Percentiles rank a stretch among this genome's conserved stretches.
Conservation (phyloP, 2,888 invertebrate species). For the Protodeltote pygarga region DNA sequence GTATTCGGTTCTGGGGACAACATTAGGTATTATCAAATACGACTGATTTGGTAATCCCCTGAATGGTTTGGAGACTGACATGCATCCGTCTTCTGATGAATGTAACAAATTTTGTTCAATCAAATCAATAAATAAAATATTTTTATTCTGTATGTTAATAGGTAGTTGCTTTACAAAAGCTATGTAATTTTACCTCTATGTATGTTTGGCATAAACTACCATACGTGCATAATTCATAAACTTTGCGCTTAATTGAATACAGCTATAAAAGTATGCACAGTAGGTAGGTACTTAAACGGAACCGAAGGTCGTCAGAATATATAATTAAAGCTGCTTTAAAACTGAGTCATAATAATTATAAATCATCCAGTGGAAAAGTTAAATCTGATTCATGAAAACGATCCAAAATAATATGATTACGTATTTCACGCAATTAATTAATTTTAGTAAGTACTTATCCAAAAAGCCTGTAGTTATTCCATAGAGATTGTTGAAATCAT, state of each 20-base stretch:
- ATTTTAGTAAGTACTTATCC: no score
- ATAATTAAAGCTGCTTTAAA: slow-evolving; percentile 36
- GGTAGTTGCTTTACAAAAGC: background rate
- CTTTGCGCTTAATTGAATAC: slow-evolving; percentile 11
- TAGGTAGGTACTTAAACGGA: slow-evolving; percentile 14
- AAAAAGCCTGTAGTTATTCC: slow-evolving; percentile 5
- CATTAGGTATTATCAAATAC: no score
- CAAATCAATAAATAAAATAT: no score
- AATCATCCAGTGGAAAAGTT: slow-evolving; percentile 43
- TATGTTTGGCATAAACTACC: background rate
- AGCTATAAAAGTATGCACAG: slow-evolving; percentile 3
- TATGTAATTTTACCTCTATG: background rate
- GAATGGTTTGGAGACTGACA: no score
- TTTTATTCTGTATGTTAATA: no score
- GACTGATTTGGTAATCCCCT: no score
- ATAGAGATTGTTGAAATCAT: slow-evolving; percentile 4
- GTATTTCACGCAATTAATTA: slow-evolving; percentile 19
- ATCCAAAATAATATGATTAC: slow-evolving; percentile 29
- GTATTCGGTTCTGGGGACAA: slow-evolving; percentile 65
- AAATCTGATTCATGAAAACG: slow-evolving; percentile 38
- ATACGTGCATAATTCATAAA: background rate
- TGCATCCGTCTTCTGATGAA: no score
- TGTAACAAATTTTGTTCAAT: no score
- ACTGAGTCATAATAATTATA: slow-evolving; percentile 46
- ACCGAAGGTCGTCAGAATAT: slow-evolving; percentile 30